phyloP scores from a whole-genome alignment of 2,113 vertebrate genomes.

The Halcyon senegalensis region DNA sequence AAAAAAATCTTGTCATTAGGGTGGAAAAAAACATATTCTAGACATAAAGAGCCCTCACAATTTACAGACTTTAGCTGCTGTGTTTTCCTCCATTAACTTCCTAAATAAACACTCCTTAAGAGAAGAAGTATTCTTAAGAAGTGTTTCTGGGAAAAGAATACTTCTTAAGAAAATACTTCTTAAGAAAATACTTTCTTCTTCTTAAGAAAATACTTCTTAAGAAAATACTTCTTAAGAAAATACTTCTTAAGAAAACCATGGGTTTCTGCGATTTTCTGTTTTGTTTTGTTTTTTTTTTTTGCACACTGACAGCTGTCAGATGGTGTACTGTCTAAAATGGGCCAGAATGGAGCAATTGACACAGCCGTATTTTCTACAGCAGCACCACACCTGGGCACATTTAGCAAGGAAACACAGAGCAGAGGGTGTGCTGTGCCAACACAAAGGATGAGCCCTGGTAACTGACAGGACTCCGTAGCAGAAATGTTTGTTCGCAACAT shows the following conservation, averaged over 20 bases:
- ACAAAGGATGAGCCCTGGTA: rapidly evolving
- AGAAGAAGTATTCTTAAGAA: neutral
- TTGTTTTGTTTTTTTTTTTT: neutral
- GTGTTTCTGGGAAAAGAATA: too few relatives aligned
- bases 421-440: neutral
- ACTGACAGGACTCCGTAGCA: neutral
- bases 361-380: neutral
- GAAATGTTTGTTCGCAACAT: neutral
- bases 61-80: neutral
- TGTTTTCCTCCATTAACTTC: neutral
- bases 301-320: neutral
- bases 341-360: neutral
- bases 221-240: too few relatives aligned
- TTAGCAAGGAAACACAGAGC: neutral
- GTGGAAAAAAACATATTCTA: neutral
- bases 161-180: too few relatives aligned
- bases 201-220: neutral
- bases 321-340: neutral
- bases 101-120: neutral
- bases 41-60: neutral
- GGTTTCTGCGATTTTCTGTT: neutral
- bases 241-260: neutral
- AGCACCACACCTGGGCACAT: neutral
- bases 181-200: too few relatives aligned
- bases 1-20: neutral